Conservation (phyloP, 2,797 vertebrate species). For the Bovichtus diacanthus region DNA sequence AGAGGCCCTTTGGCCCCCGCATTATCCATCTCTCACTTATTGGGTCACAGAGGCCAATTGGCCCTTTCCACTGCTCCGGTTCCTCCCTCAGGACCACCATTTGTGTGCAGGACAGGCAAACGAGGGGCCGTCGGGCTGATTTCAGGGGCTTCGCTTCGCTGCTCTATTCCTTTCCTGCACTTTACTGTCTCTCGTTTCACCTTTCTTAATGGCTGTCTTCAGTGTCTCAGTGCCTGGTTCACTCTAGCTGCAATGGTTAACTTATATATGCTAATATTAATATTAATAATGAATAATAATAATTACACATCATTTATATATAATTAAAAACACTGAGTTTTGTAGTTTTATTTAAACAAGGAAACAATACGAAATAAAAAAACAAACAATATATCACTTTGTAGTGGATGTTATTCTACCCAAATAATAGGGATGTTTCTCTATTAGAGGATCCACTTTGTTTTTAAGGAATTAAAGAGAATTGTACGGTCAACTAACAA, state of each 20-base stretch:
- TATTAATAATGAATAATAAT: no score
- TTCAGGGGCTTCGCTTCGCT: conserved; percentile 7
- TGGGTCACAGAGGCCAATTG: conserved; percentile 52
- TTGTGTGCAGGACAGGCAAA: conserved; percentile 20
- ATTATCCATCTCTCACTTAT: conserved; percentile 63
- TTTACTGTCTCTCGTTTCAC: conserved; percentile 18
- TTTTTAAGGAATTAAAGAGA: background rate
- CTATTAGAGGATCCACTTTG: background rate
- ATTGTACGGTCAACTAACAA: background rate
- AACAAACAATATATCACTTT: no score
- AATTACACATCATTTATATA: no score
- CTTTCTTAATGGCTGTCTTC: conserved; percentile 19
- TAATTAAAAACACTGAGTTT: no score
- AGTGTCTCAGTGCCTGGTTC: conserved; percentile 12
- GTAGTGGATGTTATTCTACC: background rate
- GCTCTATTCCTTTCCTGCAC: background rate
- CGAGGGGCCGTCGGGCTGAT: background rate
- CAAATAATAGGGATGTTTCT: background rate
- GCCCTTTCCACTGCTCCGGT: conserved; percentile 38
- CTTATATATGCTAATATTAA: no score
- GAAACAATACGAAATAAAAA: no score
- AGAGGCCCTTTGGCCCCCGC: conserved; percentile 41
- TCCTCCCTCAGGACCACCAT: conserved; percentile 51
- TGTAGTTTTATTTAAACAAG: no score
- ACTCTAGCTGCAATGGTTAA: background rate